Evolutionary conservation across 1,140 invertebrate genomes (phyloP), one percentile per base, ranked within the genome.

Genomic region (Drosophila pectinifera): DNA sequence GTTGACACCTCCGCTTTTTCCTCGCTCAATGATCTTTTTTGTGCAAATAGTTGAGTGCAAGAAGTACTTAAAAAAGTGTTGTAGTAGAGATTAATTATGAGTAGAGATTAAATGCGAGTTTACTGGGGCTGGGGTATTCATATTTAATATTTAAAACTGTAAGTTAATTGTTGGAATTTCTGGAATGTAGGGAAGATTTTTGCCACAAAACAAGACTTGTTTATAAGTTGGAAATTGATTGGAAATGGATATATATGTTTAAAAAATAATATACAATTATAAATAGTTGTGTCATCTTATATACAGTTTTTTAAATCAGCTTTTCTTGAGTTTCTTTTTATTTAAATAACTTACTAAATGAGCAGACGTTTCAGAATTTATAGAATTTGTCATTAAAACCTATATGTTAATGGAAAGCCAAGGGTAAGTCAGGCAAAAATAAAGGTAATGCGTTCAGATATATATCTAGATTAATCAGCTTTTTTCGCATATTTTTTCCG

Each of bases 21-120:
- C 16, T 10, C 59, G 36, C 41, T 59, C 36, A 58, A 41, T 41
- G 34, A 62, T 58, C 53, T 62, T n/a, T 62, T 62, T 58, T 28
- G 18, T 51, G 26, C 3, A 38, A 39, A 39, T 24, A 57, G 3
- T 14, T 56, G 0, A 26, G 3, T 18, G 13, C 0, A 1, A 20
- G 16, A 10, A 24, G 56, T 18, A 26, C n/a, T 18, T 43, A 0
- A 13, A 10, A 13, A 22, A 3, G 10, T 10, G 31, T 2, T 10
- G 11, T 34, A 34, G 26, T 28, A 8, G 28, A 34, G 48, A 34
- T 34, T 51, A 51, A 22, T 10, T 36, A 5, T n/a, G n/a, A 34
- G 26, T 28, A 8, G 28, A 34, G 48, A 34, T 34, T 51, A 51
- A 22, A 5, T 36, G 3, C 0, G 2, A 13, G 6, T n/a, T 14